Evolutionary conservation across 1,140 invertebrate genomes (phyloP).

Genomic region (Eurosta solidaginis): DNA sequence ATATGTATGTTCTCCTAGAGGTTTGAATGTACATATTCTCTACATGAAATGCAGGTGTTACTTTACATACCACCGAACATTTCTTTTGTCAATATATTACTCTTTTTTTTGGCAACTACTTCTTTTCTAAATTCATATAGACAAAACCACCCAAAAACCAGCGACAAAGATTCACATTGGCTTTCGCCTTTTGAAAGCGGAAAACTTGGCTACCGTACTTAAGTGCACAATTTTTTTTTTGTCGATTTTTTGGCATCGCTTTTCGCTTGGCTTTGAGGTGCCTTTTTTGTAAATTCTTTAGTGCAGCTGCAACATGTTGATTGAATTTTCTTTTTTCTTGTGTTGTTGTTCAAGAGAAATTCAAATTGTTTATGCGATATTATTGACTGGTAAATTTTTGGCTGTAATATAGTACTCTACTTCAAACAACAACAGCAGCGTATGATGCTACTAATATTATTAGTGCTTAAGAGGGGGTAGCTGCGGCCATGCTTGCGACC

Average conservation of each 20-base stretch:
- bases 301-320: conserved; percentile 59
- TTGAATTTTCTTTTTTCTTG: conserved; percentile 39
- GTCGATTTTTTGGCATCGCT: not conserved
- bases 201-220: not conserved
- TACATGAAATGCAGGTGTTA: not conserved
- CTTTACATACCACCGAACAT: not conserved
- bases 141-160: conserved; percentile 14
- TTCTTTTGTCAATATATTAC: not conserved
- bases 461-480: not conserved
- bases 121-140: not conserved
- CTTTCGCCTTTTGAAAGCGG: not conserved
- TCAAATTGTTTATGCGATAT: conserved; percentile 23
- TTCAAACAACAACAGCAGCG: not conserved
- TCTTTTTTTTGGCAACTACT: conserved; percentile 11
- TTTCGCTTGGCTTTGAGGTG: conserved; percentile 51
- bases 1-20: too few relatives aligned
- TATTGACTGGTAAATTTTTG: conserved; percentile 22
- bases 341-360: not conserved
- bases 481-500: not conserved
- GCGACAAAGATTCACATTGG: not conserved
- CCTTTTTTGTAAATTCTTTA: conserved; percentile 60
- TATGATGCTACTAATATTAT: not conserved
- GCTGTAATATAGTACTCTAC: not conserved
- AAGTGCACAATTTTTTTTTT: conserved; percentile 1
- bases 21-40: too few relatives aligned